Evolutionary conservation across 2,113 vertebrate species (phyloP), one percentile per base, ranked within the genome.

Genomic region (Petrocephalus zakoni): DNA sequence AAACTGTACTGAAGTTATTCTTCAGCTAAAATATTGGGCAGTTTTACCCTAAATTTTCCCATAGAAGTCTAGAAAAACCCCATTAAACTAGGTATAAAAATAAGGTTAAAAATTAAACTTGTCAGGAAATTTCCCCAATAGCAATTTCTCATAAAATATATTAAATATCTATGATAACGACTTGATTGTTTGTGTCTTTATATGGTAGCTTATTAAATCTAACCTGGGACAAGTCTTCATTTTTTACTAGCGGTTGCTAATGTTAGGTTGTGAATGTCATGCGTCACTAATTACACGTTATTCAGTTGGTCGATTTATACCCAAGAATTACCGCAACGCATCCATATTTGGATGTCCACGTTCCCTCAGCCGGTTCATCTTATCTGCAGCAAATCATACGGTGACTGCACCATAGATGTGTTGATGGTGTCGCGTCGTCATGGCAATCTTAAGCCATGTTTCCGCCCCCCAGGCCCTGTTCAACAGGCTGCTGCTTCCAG

Each of bases 401-500:
- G 58, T 64, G 22, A 13, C 61, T 11, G 15, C 37, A 19, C 13
- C 7, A 5, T 7, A 2, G 34, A 1, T 15, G 1, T 2, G 19
- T 42, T 64, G 34, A 22, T 19, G 37, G 15, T 2, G 37, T 17
- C 42, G 52, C 10, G 53, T 53, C 34, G 0, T 34, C 11, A 37
- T 37, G 68, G 17, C 42, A 6, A 13, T 55, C 56, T n/a, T 10
- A 64, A 56, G 29, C 56, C 11, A 19, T 17, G 29, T 61, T 49
- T 84, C 51, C 90, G 22, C 87, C 42, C 75, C 88, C 75, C 91
- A 99, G 98, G 98, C 97, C 86, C 93, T 99, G 89, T 99, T 99
- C 88, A 96, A 95, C 87, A 97, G 98, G 64, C 92, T 99, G 92
- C 94, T 99, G 92, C 94, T 99, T 88, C 95, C 94, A 0, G 97